Percentiles rank a stretch among this genome's conserved stretches.
Conservation (phyloP, 2,113 vertebrate species). For the Catharus fuscescens region DNA sequence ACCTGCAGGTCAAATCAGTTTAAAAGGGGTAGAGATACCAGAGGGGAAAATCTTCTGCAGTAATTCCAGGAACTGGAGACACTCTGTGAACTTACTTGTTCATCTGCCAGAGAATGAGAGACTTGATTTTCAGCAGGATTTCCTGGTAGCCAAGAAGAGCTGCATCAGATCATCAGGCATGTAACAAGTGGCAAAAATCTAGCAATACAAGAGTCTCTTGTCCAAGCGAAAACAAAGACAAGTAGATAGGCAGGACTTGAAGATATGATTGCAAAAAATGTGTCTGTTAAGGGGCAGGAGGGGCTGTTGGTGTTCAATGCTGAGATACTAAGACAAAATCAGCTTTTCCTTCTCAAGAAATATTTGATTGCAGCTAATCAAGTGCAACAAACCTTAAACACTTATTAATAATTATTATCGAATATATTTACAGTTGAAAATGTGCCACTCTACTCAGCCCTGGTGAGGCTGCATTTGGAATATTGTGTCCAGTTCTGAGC, state of each 20-base stretch:
- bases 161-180: background rate
- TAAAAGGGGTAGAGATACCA: background rate
- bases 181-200: background rate
- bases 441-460: background rate
- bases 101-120: background rate
- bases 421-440: background rate
- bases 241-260: background rate
- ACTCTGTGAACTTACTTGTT: background rate
- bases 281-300: background rate
- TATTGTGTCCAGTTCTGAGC: background rate
- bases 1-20: background rate
- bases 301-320: background rate
- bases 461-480: background rate
- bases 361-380: background rate
- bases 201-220: background rate
- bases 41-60: background rate
- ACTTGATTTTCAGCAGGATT: background rate
- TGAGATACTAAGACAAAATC: background rate
- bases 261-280: background rate
- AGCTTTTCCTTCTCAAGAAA: background rate
- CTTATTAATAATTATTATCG: background rate
- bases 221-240: background rate
- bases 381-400: background rate
- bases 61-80: background rate
- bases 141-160: background rate